Base-by-base conservation (phyloP, 1,140 invertebrate species). In the Drosophila albomicans region DNA sequence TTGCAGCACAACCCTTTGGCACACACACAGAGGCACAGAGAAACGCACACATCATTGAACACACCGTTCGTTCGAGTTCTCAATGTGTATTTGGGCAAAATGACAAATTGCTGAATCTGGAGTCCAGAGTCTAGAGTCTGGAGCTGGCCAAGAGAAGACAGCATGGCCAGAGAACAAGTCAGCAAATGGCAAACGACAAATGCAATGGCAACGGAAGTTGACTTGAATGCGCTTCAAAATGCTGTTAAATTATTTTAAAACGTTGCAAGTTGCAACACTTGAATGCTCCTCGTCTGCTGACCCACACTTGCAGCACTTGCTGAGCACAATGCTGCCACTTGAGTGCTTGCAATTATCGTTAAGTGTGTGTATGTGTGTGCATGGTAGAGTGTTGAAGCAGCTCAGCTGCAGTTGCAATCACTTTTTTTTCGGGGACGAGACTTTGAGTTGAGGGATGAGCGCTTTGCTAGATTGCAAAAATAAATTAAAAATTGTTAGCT, bases 221-320 rank as follows among this genome's bases (percentile, higher is more conserved):
- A 69, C 82, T 88, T 84, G 79, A 87, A 87, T 87, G 84, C 84
- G 80, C 70, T 87, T 80, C 85, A 78, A 87, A 87, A 88, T 84
- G 84, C 85, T 88, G 80, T 88, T 88, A 88, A 88, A 88, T 88
- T 88, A 88, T 88, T 88, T 88, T 84, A 84, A 88, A 88, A 89
- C 69, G 82, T 71, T 82, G 72, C 79, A 78, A 67, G 54, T 57
- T 56, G 64, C 70, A 58, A 49, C 62, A 49, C 62, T 80, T 35
- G 49, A 59, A 46, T 61, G 51, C 62, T 58, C 32, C 61, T 16
- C 62, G 8, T 7, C 25, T 54, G 45, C 13, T 32, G n/a, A 6
- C 15, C 25, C 41, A n/a, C 32, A 20, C 59, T 11, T 11, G 6
- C 15, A 3, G 13, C 46, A 25, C 20, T 25, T 25, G 20, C 46